These are phyloP conservation scores for Pampusana beccarii DNA, from an alignment of 2,113 vertebrate species.

Conservation along the genomic window DNA sequence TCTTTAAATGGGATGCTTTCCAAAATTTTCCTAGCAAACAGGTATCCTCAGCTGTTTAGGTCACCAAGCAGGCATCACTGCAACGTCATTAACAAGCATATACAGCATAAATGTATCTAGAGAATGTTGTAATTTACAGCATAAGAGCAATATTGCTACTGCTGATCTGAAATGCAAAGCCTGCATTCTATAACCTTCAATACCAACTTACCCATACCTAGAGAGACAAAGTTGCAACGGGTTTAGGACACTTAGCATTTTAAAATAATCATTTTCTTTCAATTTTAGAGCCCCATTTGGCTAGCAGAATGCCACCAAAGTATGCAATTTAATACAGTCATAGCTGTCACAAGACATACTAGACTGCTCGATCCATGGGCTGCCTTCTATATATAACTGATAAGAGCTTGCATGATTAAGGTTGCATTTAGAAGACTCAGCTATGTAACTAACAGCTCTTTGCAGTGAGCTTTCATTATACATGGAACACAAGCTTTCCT, in stretches of 20 bases:
- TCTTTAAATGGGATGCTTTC: neutral
- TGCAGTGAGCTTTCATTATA: neutral
- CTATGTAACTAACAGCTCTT: neutral
- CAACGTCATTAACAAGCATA: neutral
- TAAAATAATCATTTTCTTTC: slow-evolving; percentile 2
- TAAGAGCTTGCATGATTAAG: slow-evolving; percentile 56
- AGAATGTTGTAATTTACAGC: neutral
- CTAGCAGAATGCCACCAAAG: slow-evolving; percentile 23
- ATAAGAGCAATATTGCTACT: neutral
- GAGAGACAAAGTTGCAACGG: neutral
- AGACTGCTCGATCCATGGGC: slow-evolving; percentile 32
- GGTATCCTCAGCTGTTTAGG: neutral
- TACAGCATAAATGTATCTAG: neutral
- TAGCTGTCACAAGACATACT: slow-evolving; percentile 37
- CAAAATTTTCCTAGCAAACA: neutral
- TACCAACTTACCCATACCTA: neutral
- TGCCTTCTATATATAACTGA: slow-evolving; percentile 56
- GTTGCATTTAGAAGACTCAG: slow-evolving; percentile 24
- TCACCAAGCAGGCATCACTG: neutral
- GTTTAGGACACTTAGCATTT: neutral
- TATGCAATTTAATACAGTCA: slow-evolving; percentile 41
- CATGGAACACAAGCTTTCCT: neutral
- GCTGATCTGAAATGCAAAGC: neutral
- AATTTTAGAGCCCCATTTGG: neutral
- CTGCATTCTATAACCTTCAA: neutral